phyloP scores from a whole-genome alignment of 2,113 vertebrate species.

The Pteruthius melanotis region DNA sequence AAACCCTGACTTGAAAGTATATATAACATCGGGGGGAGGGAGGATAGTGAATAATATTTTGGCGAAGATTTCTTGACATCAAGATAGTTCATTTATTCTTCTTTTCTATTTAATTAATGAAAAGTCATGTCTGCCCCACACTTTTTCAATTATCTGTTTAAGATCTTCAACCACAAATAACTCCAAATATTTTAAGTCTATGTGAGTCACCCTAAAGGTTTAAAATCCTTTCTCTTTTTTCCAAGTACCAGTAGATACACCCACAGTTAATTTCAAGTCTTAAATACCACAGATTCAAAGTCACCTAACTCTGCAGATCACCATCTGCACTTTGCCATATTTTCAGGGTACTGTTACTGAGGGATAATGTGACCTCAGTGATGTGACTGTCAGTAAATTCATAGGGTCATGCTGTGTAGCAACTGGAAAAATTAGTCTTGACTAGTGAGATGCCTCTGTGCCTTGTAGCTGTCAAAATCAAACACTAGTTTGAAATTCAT shows the following conservation, averaged over 20 bases:
- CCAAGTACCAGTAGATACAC: not conserved
- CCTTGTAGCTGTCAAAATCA: constrained; percentile 44
- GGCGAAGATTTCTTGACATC: not conserved
- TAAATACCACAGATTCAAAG: not conserved
- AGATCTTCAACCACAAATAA: not conserved
- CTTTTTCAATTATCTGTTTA: not conserved
- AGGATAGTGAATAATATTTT: not conserved
- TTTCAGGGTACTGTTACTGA: not conserved
- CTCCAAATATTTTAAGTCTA: not conserved
- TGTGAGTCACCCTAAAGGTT: not conserved
- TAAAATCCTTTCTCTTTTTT: not conserved
- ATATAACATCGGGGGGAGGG: fast-evolving
- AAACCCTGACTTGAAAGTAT: not conserved
- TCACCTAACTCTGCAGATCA: not conserved
- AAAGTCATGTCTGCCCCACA: not conserved
- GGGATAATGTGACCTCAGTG: not conserved
- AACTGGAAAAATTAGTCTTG: constrained; percentile 12
- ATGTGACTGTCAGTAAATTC: not conserved
- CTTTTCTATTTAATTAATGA: not conserved
- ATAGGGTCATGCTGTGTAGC: not conserved
- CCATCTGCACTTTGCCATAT: not conserved
- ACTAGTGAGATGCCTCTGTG: constrained; percentile 16
- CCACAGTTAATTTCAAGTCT: not conserved
- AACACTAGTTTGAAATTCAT: constrained; percentile 24
- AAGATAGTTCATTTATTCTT: not conserved